Conservation (phyloP, 1,140 invertebrate species). For the Halotydeus destructor region DNA sequence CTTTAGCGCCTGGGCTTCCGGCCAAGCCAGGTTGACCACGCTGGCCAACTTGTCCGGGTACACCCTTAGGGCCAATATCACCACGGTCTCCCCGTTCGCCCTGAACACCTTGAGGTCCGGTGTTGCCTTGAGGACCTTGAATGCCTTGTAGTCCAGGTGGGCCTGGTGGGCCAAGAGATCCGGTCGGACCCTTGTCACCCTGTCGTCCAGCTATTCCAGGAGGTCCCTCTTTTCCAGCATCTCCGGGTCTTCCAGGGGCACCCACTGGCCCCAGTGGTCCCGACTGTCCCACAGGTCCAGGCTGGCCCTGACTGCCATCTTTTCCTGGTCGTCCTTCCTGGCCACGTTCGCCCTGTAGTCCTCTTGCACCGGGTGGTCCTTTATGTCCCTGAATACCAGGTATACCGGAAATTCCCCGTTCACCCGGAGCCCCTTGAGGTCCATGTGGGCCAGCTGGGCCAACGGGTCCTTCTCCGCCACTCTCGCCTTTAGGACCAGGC, state of each 20-base stretch:
- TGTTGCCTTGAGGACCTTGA: neutral
- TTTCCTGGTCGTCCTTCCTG: slow-evolving; percentile 14
- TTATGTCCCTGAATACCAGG: too few species aligned
- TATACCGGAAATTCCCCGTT: too few species aligned
- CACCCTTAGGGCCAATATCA: slow-evolving; percentile 14
- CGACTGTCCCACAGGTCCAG: too few species aligned
- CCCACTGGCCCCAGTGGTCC: slow-evolving; percentile 24
- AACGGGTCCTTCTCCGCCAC: too few species aligned
- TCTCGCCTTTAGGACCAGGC: too few species aligned
- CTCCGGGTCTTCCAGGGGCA: slow-evolving; percentile 27
- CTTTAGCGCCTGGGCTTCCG: neutral
- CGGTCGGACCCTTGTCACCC: slow-evolving; percentile 18
- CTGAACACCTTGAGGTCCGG: slow-evolving; percentile 19
- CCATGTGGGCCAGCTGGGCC: slow-evolving; percentile 30
- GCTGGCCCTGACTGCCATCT: slow-evolving; percentile 16
- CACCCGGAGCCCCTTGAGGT: slow-evolving; percentile 20
- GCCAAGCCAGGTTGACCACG: neutral
- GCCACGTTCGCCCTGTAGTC: slow-evolving; percentile 11
- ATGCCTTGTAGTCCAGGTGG: neutral
- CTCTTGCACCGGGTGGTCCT: slow-evolving; percentile 16
- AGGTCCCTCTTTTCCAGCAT: slow-evolving; percentile 16
- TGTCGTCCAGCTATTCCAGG: too few species aligned
- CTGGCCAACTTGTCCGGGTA: slow-evolving; percentile 18
- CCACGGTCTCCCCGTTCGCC: slow-evolving; percentile 16
- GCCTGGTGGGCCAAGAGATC: slow-evolving; percentile 7